Evolutionary conservation across 2,888 invertebrate species (phyloP), one percentile per base, ranked within the genome.

Genomic region (Sarcophaga carnaria): DNA sequence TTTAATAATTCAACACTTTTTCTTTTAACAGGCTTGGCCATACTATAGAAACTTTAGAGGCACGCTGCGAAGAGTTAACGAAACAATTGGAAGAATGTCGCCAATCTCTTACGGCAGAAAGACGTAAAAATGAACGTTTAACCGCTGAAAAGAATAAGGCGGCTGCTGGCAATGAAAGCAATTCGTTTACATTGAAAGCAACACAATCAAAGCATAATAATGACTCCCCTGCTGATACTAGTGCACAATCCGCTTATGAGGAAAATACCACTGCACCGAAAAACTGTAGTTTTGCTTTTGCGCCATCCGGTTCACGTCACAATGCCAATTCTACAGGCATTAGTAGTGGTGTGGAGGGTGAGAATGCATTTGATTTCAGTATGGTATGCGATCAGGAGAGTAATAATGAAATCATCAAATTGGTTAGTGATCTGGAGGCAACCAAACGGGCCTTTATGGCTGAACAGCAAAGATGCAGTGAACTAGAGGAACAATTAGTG

Each of bases 11-110:
- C 66, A 67, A n/a, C 60, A 74, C 17, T 70, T 37, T 20, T 64
- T 25, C 69, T 67, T 22, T 0, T 27, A 45, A 63, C 74, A 14
- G 96, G 89, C 94, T 97, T 91, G 95, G 96, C 90, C 94, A 95
- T 86, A 97, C 95, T 90, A 96, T 97, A 89, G 97, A 98, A 92
- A 95, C 95, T 49, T 94, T 98, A 90, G 98, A 98, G 93, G 93
- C 95, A 67, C 96, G 96, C 92, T 96, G 96, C 92, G 98, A 98
- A 91, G 98, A 98, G 88, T 94, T 97, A 80, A 97, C 96, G 91
- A 96, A 96, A 92, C 96, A 95, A 92, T 94, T 97, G 88, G 98
- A 98, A 90, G 97, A 97, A 89, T 93, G 96, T 78, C 95, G 94
- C 75, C 94, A 95, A 74, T 94, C 95, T 90, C 93, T 96, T 78